Evolutionary conservation across 2,888 invertebrate genomes (phyloP).

Genomic region (Melanophora roralis): DNA sequence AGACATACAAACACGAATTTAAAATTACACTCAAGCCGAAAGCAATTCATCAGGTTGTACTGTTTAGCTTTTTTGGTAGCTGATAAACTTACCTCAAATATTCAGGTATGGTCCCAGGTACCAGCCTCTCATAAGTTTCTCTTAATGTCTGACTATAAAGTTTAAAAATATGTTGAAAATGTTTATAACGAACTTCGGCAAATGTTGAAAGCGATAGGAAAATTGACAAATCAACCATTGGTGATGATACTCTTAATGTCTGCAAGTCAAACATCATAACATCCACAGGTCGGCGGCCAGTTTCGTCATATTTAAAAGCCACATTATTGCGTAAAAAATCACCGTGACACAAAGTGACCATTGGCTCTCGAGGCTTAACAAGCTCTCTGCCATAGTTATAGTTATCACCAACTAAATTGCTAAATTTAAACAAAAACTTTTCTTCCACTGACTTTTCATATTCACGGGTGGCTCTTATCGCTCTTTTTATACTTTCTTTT

Average conservation of each 20-base stretch:
- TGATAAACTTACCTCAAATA: constrained; percentile 67
- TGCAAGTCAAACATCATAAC: constrained; percentile 77
- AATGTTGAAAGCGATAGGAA: constrained; percentile 71
- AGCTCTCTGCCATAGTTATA: constrained; percentile 66
- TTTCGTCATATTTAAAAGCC: constrained; percentile 71
- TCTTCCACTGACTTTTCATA: constrained; percentile 68
- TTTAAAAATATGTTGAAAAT: constrained; percentile 72
- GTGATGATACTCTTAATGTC: constrained; percentile 73
- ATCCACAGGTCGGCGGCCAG: constrained; percentile 65
- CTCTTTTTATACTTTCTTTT: constrained; percentile 61
- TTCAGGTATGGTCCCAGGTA: constrained; percentile 65
- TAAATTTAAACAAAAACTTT: constrained; percentile 67
- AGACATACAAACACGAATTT: no score
- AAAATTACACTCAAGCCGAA: no score
- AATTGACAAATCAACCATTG: constrained; percentile 74
- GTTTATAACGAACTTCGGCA: constrained; percentile 67
- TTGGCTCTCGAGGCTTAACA: constrained; percentile 72
- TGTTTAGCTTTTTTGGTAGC: no score
- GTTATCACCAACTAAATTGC: constrained; percentile 59
- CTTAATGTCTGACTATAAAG: constrained; percentile 69
- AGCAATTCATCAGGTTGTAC: no score
- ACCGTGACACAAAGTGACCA: constrained; percentile 74
- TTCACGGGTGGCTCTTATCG: constrained; percentile 55
- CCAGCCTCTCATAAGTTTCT: constrained; percentile 45
- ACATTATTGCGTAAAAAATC: constrained; percentile 76